Conservation (phyloP, 2,113 vertebrate genomes). For the Tetrao urogallus region DNA sequence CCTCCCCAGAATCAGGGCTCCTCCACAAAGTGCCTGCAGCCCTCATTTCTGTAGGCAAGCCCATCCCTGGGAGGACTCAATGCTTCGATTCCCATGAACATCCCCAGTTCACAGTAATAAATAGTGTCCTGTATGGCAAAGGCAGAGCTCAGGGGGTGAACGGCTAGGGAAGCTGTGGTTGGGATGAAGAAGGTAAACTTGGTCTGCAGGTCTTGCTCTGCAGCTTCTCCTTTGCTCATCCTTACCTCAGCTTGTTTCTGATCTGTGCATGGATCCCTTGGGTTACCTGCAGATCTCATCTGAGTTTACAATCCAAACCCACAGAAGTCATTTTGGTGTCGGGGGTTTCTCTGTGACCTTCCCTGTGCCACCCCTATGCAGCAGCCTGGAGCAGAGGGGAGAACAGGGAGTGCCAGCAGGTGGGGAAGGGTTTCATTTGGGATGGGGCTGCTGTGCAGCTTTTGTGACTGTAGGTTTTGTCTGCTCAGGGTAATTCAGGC, state of each 20-base stretch:
- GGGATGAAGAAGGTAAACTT: not conserved
- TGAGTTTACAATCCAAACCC: not conserved
- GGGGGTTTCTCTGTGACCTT: not conserved
- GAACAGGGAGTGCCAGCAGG: not conserved
- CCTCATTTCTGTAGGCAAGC: not conserved
- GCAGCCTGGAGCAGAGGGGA: not conserved
- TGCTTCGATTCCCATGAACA: not conserved
- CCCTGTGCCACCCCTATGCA: too few species aligned
- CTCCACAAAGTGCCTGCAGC: not conserved
- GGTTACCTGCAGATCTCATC: not conserved
- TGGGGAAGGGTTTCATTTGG: rapidly evolving
- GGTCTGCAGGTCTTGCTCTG: not conserved
- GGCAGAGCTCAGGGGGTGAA: not conserved
- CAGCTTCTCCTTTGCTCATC: not conserved
- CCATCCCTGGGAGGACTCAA: not conserved
- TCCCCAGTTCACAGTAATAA: not conserved
- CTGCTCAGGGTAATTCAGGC: not conserved
- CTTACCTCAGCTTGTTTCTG: not conserved
- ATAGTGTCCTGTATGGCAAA: rapidly evolving
- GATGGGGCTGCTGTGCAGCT: not conserved
- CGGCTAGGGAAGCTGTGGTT: too few species aligned
- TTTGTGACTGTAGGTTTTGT: not conserved
- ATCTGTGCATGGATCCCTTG: not conserved
- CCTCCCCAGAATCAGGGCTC: not conserved
- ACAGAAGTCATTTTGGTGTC: not conserved